Evolutionary conservation across 2,888 invertebrate species (phyloP).

Genomic region (Melinaea menophilus): DNA sequence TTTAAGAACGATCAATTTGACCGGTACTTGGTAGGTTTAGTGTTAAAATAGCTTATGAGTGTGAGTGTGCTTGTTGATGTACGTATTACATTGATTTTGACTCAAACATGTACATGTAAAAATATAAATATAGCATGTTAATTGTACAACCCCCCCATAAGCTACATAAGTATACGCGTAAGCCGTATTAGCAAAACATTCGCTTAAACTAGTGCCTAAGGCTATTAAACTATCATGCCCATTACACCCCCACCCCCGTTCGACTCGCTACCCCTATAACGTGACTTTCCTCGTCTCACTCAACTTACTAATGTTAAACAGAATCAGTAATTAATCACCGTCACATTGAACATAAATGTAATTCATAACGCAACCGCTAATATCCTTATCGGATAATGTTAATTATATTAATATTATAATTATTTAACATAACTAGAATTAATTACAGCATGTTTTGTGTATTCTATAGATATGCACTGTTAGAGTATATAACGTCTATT

Average conservation of each 20-base stretch:
- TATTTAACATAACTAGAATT: not conserved
- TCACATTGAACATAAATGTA: constrained; percentile 27
- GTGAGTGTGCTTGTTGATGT: too few relatives aligned
- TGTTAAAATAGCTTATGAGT: too few relatives aligned
- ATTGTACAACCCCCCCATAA: not conserved
- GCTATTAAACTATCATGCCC: constrained; percentile 27
- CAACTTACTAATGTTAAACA: constrained; percentile 24
- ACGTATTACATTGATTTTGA: too few relatives aligned
- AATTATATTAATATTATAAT: constrained; percentile 23
- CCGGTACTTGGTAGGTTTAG: too few relatives aligned
- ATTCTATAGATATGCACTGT: not conserved
- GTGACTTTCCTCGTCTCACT: constrained; percentile 26
- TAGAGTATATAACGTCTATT: too few relatives aligned
- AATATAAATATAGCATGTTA: not conserved
- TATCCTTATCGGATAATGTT: constrained; percentile 20
- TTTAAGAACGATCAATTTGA: too few relatives aligned
- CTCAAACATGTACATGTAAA: not conserved
- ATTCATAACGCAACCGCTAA: constrained; percentile 20
- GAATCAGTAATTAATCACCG: constrained; percentile 31
- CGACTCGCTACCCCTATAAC: constrained; percentile 15
- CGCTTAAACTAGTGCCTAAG: constrained; percentile 20
- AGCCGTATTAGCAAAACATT: constrained; percentile 22
- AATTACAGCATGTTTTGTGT: not conserved
- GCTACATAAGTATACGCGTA: constrained; percentile 5
- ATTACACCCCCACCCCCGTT: constrained; percentile 26